Evolutionary conservation across 2,797 vertebrate genomes (phyloP).

Genomic region (Betta splendens): DNA sequence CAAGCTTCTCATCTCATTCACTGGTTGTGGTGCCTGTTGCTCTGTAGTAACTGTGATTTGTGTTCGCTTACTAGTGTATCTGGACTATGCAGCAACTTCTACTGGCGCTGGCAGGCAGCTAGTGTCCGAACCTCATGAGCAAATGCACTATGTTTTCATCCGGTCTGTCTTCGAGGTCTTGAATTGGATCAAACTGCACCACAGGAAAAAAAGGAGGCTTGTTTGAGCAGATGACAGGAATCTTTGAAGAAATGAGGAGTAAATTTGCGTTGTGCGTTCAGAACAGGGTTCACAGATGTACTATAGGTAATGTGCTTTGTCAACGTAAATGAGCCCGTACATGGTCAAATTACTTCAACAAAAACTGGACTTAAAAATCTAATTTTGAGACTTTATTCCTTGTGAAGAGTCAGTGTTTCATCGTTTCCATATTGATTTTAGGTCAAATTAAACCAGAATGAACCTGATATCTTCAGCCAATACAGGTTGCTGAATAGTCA

Average conservation of each 20-base stretch:
- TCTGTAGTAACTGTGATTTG: constrained; percentile 81
- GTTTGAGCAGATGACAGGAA: constrained; percentile 32
- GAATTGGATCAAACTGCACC: constrained; percentile 47
- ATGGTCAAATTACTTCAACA: constrained; percentile 42
- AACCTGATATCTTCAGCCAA: constrained; percentile 57
- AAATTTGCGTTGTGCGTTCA: constrained; percentile 9
- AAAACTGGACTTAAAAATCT: constrained; percentile 21
- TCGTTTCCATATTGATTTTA: constrained; percentile 20
- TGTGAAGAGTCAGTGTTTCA: constrained; percentile 30
- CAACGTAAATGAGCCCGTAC: constrained; percentile 22
- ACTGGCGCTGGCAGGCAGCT: constrained; percentile 64
- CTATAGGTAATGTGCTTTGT: constrained; percentile 27
- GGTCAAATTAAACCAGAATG: constrained; percentile 26
- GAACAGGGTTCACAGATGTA: constrained; percentile 55
- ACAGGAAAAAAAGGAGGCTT: constrained; percentile 19
- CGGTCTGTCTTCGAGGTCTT: constrained; percentile 36
- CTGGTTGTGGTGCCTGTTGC: constrained; percentile 82
- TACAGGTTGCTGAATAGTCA: constrained; percentile 85
- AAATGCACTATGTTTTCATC: constrained; percentile 38
- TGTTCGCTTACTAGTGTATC: constrained; percentile 76
- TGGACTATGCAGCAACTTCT: constrained; percentile 85
- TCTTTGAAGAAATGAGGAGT: constrained; percentile 56
- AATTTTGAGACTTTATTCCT: constrained; percentile 15
- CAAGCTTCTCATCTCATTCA: constrained; percentile 65
- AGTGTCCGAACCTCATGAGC: constrained; percentile 36